Base-by-base conservation (phyloP, 1,140 invertebrate genomes). In the Drosophila melanica region DNA sequence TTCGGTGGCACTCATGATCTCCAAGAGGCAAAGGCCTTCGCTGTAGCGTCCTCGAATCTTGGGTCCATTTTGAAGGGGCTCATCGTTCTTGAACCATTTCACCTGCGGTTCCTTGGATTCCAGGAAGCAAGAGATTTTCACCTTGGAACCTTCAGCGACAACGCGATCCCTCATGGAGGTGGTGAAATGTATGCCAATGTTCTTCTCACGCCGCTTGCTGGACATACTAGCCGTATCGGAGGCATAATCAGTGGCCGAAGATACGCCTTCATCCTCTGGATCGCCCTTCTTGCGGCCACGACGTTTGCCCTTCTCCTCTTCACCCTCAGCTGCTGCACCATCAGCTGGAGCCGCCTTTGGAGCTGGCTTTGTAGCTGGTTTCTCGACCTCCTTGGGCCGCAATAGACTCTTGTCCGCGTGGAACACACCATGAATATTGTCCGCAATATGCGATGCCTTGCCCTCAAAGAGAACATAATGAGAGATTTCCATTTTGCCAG, bases 121-220 rank as follows among this genome's bases (percentile, higher is more conserved):
- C 3, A 98, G 94, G 75, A 96, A 96, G 90, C 98, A 98, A 2
- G 96, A 96, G 9, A 99, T 93, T 89, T 95, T 96, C 3, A 97
- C 95, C 64, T 95, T 93, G 9, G 96, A 95, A 1, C 95, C 95
- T 80, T 95, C 94, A 1, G 95, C 95, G 5, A 96, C 95, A 9
- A 95, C 95, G 69, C 96, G 94, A 89, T 97, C 95, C 4, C 95
- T 95, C 62, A 98, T 81, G 4, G 89, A 87, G 5, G 91, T 86
- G 23, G 78, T 78, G n/a, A 92, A 92, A 54, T 92, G 85, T 12
- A 92, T 91, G 16, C 78, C 91, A 33, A 91, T 90, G 27, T 89
- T 82, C 53, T 91, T 91, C 53, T 92, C 91, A 6, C 91, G 90
- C 0, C 84, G 79, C 50, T 87, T 91, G 67, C 78, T 92, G 10